Conservation (phyloP, 2,888 invertebrate species). For the Himalopsyche kuldschensis region DNA sequence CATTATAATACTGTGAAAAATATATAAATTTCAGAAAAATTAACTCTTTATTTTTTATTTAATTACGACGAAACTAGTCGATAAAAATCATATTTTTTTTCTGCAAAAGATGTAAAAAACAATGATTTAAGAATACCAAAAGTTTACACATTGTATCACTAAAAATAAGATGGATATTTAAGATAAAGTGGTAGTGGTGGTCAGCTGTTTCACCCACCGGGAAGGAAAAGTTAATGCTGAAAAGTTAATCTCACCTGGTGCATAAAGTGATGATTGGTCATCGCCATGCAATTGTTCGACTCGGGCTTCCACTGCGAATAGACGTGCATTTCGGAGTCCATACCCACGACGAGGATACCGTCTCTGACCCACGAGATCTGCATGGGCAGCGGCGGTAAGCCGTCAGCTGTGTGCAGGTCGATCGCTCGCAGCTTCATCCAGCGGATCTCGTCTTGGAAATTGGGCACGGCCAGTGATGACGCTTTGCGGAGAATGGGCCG, state of each 20-base stretch:
- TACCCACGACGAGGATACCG: constrained; percentile 96
- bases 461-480: constrained; percentile 85
- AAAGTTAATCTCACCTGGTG: constrained; percentile 37
- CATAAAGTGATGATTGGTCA: constrained; percentile 30
- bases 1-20: no score
- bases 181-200: no score
- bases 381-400: constrained; percentile 95
- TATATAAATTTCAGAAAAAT: no score
- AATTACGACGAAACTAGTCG: no score
- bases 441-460: constrained; percentile 88
- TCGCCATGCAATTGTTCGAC: constrained; percentile 26
- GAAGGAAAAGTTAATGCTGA: no score
- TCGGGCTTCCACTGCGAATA: constrained; percentile 97
- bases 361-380: constrained; percentile 99
- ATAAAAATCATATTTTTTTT: no score
- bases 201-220: no score
- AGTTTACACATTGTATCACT: no score
- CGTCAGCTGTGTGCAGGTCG: constrained; percentile 90
- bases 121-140: no score
- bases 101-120: no score
- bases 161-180: no score
- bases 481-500: constrained; percentile 86
- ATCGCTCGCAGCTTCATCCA: constrained; percentile 96
- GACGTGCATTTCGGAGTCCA: constrained; percentile 99
- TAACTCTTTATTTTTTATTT: no score